A percentile compares a stretch with the other conserved stretches of the same genome.
Conservation (phyloP, 2,888 invertebrate species). For the Hirudinaria manillensis region DNA sequence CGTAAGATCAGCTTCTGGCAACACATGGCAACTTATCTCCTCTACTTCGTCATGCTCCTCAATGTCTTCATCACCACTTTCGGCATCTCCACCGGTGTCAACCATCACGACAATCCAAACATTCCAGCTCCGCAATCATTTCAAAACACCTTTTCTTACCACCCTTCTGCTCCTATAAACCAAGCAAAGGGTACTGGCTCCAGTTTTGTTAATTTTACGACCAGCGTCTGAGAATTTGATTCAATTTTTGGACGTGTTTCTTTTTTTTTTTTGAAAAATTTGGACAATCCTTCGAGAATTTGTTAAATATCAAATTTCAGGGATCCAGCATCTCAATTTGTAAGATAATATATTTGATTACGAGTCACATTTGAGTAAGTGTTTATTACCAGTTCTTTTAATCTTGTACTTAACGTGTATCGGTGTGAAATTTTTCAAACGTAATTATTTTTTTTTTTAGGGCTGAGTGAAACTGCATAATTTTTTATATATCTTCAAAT, state of each 20-base stretch:
- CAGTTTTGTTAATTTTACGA: constrained; percentile 21
- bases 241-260: neutral
- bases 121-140: constrained; percentile 2
- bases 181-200: too few species aligned
- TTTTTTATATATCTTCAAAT: neutral
- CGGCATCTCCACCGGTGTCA: constrained; percentile 40
- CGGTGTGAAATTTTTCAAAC: neutral
- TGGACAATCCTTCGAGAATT: too few species aligned
- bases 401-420: too few species aligned
- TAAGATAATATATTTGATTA: too few species aligned
- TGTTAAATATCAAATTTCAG: too few species aligned
- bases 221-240: neutral
- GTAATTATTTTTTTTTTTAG: constrained; percentile 13
- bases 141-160: constrained; percentile 20
- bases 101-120: constrained; percentile 25
- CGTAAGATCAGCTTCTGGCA: constrained; percentile 43
- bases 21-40: constrained; percentile 43
- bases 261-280: neutral
- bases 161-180: neutral
- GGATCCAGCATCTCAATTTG: too few species aligned
- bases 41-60: constrained; percentile 42
- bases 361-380: too few species aligned
- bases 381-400: too few species aligned
- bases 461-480: constrained; percentile 18
- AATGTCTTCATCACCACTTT: constrained; percentile 43